phyloP scores from a whole-genome alignment of 2,113 vertebrate species.

The Pantherophis guttatus region DNA sequence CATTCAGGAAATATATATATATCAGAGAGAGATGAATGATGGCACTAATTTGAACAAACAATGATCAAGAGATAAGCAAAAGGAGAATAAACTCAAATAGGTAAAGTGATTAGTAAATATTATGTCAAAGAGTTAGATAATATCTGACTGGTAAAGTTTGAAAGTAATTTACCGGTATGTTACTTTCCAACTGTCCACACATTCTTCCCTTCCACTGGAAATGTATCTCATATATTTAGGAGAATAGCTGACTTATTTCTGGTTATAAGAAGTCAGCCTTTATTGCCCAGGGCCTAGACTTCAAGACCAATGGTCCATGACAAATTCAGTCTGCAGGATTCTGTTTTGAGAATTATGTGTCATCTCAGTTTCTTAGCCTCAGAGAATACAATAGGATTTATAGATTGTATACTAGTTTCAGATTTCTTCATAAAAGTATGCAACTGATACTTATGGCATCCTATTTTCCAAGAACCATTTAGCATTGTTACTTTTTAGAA shows the following conservation, averaged over 20 bases:
- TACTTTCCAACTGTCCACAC: not conserved
- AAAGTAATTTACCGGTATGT: not conserved
- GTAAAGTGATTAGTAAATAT: not conserved
- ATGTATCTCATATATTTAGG: not conserved
- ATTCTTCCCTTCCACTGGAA: not conserved
- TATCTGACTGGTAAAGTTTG: not conserved
- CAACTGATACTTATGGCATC: not conserved
- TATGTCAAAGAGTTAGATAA: not conserved
- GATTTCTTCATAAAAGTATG: not conserved
- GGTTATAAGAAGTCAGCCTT: not conserved
- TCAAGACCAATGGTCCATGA: not conserved
- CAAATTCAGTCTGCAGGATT: not conserved
- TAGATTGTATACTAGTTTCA: not conserved
- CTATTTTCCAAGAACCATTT: not conserved
- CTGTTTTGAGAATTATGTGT: not conserved
- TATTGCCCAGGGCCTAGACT: not conserved
- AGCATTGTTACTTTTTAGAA: not conserved
- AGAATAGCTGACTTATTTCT: not conserved
- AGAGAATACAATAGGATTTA: not conserved
- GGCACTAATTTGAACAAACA: not conserved
- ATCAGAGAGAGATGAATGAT: not conserved
- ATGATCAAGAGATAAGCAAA: not conserved
- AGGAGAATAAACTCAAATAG: not conserved
- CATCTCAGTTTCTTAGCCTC: not conserved
- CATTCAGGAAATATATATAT: not conserved